Base-by-base conservation (phyloP, 2,888 invertebrate species). In the Crematogaster levior region DNA sequence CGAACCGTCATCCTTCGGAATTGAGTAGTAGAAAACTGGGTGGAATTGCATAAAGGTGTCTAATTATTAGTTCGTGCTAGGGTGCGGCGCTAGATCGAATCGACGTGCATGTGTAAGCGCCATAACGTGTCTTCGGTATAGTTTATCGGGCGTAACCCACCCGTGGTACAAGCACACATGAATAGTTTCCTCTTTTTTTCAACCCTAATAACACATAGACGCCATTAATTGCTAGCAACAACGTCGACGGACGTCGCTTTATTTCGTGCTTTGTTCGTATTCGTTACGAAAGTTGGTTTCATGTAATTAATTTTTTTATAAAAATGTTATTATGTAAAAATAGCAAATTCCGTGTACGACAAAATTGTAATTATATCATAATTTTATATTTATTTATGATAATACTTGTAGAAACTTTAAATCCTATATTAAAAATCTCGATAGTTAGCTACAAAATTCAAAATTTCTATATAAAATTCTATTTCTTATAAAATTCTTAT, bases 11-110 rank as follows among this genome's bases (percentile, higher is more conserved):
- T 15, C 56, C 77, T 40, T 51, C 27, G 48, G 27, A 65, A 66
- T 66, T 53, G 46, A 48, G 48, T 77, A 21, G 73, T 56, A 79
- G 43, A 79, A 77, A 79, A 79, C 77, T 43, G 82, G 88, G 90
- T 85, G 85, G 89, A 91, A 91, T 89, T 88, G 90, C 91, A 91
- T 89, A 91, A 89, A 92, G 91, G 92, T 92, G 92, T 92, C 92
- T 92, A 93, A 93, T 93, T 92, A 93, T 93, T 93, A 92, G 91
- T 92, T 92, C 92, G 92, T 91, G 92, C 91, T 85, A 90, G 92
- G 92, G 92, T 86, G 93, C 91, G 92, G 92, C 91, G 91, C 90
- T 92, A 92, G 92, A 92, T 92, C 89, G 90, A 92, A 93, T 93
- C 92, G 84, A 84, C 86, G 90, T 92, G 92, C 92, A 93, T 93